Evolutionary conservation across 2,888 invertebrate genomes (phyloP).

Genomic region (Pycnomerus fuliginosus): DNA sequence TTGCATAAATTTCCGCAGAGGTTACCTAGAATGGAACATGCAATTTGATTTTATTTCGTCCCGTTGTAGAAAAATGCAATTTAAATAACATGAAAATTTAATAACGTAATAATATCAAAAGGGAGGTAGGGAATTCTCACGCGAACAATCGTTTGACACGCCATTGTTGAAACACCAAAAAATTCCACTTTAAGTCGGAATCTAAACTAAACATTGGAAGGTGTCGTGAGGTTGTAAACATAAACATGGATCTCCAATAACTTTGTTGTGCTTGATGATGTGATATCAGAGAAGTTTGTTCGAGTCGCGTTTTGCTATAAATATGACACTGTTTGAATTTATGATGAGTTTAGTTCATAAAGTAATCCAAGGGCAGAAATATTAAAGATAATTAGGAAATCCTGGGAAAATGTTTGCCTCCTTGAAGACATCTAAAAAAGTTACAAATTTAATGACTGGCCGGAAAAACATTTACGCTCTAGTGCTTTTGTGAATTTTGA

Average conservation of each 20-base stretch:
- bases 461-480: too few species aligned
- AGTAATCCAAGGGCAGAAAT: conserved; percentile 11
- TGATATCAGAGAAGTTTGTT: conserved; percentile 6
- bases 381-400: background rate
- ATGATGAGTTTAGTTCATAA: conserved; percentile 9
- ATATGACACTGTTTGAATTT: conserved; percentile 12
- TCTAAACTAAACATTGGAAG: too few species aligned
- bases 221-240: too few species aligned
- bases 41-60: conserved; percentile 2
- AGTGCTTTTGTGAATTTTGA: too few species aligned
- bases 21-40: too few species aligned
- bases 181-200: too few species aligned
- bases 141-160: conserved; percentile 14
- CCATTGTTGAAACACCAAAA: conserved; percentile 10
- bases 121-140: conserved; percentile 4
- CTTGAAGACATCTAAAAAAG: too few species aligned
- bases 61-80: conserved; percentile 11
- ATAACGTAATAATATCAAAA: conserved; percentile 4
- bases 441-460: too few species aligned
- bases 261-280: too few species aligned
- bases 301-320: conserved; percentile 5
- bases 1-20: too few species aligned
- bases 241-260: too few species aligned
- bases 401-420: too few species aligned
- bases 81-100: conserved; percentile 19